Conservation (phyloP, 2,797 vertebrate genomes). For the Tangara arthus region DNA sequence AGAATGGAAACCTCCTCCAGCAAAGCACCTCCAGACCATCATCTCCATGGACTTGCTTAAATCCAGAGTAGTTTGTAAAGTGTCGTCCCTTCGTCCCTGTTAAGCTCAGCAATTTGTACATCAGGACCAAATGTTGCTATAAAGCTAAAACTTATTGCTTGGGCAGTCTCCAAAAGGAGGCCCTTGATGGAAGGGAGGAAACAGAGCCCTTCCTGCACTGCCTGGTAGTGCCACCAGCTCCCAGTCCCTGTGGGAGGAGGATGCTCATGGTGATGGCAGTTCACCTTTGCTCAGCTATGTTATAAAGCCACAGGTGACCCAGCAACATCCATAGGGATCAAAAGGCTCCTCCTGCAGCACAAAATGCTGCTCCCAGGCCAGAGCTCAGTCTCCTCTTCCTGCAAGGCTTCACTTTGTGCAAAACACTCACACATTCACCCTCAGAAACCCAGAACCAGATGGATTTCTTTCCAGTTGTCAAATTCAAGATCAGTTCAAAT, state of each 20-base stretch:
- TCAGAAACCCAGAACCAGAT: not conserved
- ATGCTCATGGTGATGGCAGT: not conserved
- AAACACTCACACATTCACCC: not conserved
- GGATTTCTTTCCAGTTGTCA: not conserved
- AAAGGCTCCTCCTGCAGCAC: not conserved
- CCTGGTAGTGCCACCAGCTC: not conserved
- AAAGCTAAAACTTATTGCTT: not conserved
- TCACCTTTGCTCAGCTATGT: not conserved
- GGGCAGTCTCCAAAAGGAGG: not conserved
- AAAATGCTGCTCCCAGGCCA: not conserved
- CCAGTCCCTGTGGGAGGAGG: not conserved
- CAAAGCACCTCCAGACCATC: not conserved
- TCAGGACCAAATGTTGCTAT: not conserved
- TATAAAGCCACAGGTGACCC: not conserved
- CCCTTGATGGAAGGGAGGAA: not conserved
- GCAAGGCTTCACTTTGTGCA: not conserved
- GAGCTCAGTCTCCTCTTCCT: not conserved
- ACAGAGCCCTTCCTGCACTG: not conserved
- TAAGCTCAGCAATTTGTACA: not conserved
- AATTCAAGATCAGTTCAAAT: not conserved
- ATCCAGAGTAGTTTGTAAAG: not conserved
- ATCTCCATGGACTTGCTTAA: not conserved
- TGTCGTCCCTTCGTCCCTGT: accelerated
- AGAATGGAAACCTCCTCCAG: not conserved
- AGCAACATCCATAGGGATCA: not conserved